Evolutionary conservation across 2,113 vertebrate genomes (phyloP).

Genomic region (Choloepus hoffmanni): DNA sequence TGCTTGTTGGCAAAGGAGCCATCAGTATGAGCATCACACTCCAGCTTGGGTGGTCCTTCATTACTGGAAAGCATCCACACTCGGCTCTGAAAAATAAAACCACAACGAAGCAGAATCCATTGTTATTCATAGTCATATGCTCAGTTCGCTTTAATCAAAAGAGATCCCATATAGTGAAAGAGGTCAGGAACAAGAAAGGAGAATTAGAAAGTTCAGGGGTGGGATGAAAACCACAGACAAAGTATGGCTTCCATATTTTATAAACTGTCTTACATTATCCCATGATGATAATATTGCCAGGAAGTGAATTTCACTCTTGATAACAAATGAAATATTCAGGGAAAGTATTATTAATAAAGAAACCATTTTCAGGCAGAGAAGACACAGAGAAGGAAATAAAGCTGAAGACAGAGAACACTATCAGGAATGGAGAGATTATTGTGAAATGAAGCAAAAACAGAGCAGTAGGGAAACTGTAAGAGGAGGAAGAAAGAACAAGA

Average conservation of each 20-base stretch:
- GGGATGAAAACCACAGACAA: background rate
- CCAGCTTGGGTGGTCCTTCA: slow-evolving; percentile 83
- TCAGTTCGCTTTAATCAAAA: background rate
- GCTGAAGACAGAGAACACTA: background rate
- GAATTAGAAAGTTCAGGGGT: background rate
- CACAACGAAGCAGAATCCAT: background rate
- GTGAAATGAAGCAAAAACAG: background rate
- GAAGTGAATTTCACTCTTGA: background rate
- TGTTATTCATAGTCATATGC: background rate
- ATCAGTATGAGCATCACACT: slow-evolving; percentile 83
- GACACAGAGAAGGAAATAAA: background rate
- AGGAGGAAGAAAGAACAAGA: background rate
- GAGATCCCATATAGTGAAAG: background rate
- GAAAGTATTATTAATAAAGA: background rate
- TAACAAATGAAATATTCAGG: background rate
- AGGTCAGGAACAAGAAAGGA: background rate
- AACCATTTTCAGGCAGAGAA: background rate
- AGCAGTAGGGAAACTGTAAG: background rate
- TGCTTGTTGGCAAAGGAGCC: slow-evolving; percentile 81
- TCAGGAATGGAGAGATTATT: background rate
- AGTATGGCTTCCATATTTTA: background rate
- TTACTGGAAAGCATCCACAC: background rate
- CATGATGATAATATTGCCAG: background rate
- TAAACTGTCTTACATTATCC: background rate
- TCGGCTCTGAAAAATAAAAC: slow-evolving; percentile 74